phyloP scores from a whole-genome alignment of 2,113 vertebrate genomes.

The Hyla sarda region DNA sequence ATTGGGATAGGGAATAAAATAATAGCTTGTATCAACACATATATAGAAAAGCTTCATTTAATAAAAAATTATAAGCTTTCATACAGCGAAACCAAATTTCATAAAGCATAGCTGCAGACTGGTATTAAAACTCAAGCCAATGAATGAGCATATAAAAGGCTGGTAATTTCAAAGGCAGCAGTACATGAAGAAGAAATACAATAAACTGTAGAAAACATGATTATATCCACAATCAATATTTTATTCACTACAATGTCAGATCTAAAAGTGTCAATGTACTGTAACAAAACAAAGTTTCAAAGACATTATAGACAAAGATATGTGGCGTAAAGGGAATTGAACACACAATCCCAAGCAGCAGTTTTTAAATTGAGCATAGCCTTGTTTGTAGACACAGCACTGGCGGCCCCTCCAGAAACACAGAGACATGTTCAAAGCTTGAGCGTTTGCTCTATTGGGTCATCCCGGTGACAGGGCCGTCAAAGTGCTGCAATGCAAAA shows the following conservation, averaged over 20 bases:
- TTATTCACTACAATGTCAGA: conserved; percentile 41
- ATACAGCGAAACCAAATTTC: conserved; percentile 26
- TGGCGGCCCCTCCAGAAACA: neutral
- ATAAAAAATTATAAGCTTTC: neutral
- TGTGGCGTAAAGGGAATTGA: conserved; percentile 1
- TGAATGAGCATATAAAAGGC: neutral
- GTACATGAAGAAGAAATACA: conserved; percentile 16
- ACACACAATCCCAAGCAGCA: neutral
- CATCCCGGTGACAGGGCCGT: neutral
- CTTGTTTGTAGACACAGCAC: neutral
- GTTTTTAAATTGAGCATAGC: neutral
- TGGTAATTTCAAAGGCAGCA: conserved; percentile 20
- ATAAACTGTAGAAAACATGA: conserved; percentile 28
- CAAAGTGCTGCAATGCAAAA: neutral
- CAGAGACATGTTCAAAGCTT: conserved; percentile 10
- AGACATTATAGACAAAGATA: neutral
- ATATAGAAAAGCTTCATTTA: conserved; percentile 24
- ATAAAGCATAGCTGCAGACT: conserved; percentile 5
- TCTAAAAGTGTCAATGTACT: conserved; percentile 10
- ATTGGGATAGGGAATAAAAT: neutral
- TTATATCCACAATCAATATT: conserved; percentile 28
- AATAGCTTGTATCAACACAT: neutral
- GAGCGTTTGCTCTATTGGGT: conserved; percentile 66
- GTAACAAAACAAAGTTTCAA: conserved; percentile 16
- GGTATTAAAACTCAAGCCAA: conserved; percentile 4